Base-by-base conservation (phyloP, 92 coral and sea anemone species). In the Zoanthus gigantus region DNA sequence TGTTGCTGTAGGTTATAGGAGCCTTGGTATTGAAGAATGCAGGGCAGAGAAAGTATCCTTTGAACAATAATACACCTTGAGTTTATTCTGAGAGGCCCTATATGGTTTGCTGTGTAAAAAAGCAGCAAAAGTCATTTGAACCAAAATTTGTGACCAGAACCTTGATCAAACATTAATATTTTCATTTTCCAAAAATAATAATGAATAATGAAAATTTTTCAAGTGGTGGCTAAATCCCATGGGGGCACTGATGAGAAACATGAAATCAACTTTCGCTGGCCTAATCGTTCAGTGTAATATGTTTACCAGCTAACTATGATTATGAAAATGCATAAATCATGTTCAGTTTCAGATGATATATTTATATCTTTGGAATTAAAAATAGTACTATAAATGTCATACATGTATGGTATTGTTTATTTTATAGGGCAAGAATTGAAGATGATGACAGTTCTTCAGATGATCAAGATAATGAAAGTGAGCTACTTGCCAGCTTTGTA, bases 21-120 rank as follows among this genome's bases (percentile, higher is more conserved):
- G 17, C 76, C 76, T 71, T 71, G 76, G 76, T 31, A 71, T 71
- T 31, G 76, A 71, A 30, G 76, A 71, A 71, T 32, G 31, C 76
- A 71, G 76, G 10, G 76, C 76, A 30, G 76, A 32, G 76, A 29
- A 11, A 71, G 76, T 31, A 71, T 31, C 46, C 76, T 71, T 71
- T 71, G 42, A 37, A 37, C 4, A 2, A 37, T 37, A 37, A 37
- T 37, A 37, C 42, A 37, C 42, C 42, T 4, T 37, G 74, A 69
- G 60, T 54, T 54, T 54, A 54, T 54, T 54, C 60, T 54, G 60
- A 54, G 60, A 54, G 60, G 60, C 5, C 7, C 7, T 54, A 54
- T 4, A 54, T 54, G 60, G 60, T 54, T 54, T 54, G 60, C 60
- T 54, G 7, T 54, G 60, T 54, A 54, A 54, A 54, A 54, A 54